These are phyloP conservation scores for Turritopsis rubra DNA, from an alignment of 30 jellyfish, hydroid and myxozoan genomes.

Conservation along the genomic window DNA sequence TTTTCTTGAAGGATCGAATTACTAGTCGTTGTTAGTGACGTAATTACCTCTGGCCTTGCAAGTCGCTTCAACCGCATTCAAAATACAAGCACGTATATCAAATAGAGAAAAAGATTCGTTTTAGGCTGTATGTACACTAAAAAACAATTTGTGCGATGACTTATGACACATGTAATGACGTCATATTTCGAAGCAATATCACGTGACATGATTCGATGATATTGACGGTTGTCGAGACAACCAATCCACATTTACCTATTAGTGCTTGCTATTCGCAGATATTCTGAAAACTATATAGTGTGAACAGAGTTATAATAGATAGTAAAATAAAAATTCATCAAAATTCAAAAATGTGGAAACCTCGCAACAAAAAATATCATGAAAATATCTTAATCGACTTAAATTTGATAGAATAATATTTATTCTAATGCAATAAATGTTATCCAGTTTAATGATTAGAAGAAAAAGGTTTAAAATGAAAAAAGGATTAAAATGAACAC, in stretches of 20 bases:
- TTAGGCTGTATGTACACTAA: neutral
- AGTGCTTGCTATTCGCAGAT: neutral
- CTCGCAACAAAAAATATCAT: neutral
- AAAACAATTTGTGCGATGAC: too few species aligned
- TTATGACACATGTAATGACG: too few species aligned
- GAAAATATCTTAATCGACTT: neutral
- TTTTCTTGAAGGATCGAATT: neutral
- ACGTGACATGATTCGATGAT: neutral
- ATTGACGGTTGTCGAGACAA: neutral
- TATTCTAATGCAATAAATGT: neutral
- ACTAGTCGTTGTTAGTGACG: neutral
- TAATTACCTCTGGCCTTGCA: neutral
- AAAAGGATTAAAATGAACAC: neutral
- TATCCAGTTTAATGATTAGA: neutral
- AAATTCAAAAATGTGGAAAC: too few species aligned
- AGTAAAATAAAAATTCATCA: too few species aligned
- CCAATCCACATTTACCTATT: neutral
- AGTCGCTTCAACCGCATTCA: neutral
- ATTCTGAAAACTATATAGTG: neutral
- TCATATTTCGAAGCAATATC: neutral
- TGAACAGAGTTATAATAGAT: neutral
- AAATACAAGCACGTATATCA: neutral
- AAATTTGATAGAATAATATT: neutral
- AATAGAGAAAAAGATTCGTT: neutral
- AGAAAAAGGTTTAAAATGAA: neutral